Percentiles rank a stretch among this genome's conserved stretches.
These are phyloP conservation scores for Limonius californicus DNA, from an alignment of 1,140 invertebrate species.

Conservation along the genomic window DNA sequence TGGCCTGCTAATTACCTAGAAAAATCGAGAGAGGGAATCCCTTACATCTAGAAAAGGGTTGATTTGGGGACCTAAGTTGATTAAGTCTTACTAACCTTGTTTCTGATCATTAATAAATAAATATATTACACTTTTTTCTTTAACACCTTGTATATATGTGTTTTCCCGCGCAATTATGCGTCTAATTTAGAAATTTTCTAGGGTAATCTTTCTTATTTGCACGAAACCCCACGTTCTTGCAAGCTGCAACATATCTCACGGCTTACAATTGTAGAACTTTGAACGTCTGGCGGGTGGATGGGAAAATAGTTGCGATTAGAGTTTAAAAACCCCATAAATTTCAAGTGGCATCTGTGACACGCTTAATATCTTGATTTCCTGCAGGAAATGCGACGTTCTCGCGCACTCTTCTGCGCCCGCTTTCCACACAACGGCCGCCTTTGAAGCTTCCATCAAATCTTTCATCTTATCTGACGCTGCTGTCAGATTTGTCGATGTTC, in stretches of 20 bases:
- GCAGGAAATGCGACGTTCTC: conserved; percentile 16
- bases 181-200: too few relatives aligned
- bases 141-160: too few relatives aligned
- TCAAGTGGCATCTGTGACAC: conserved; percentile 26
- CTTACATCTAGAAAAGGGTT: too few relatives aligned
- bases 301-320: conserved; percentile 1
- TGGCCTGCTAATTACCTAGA: too few relatives aligned
- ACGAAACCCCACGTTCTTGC: neutral
- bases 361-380: conserved; percentile 25
- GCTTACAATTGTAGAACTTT: neutral
- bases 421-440: conserved; percentile 3
- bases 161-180: too few relatives aligned
- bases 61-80: too few relatives aligned
- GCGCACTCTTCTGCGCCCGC: neutral
- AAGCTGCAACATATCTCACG: neutral
- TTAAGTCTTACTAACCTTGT: too few relatives aligned
- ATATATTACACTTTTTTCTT: too few relatives aligned
- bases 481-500: neutral
- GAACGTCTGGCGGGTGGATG: too few relatives aligned
- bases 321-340: conserved; percentile 26
- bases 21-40: too few relatives aligned
- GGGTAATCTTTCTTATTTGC: too few relatives aligned
- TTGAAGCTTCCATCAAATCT: conserved; percentile 7
- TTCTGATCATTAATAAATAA: too few relatives aligned
- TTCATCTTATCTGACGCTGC: conserved; percentile 4